Percentiles rank a stretch among this genome's conserved stretches.
These are phyloP conservation scores for Conchocele bisecta DNA, from an alignment of 2,888 invertebrate species.

Conservation along the genomic window DNA sequence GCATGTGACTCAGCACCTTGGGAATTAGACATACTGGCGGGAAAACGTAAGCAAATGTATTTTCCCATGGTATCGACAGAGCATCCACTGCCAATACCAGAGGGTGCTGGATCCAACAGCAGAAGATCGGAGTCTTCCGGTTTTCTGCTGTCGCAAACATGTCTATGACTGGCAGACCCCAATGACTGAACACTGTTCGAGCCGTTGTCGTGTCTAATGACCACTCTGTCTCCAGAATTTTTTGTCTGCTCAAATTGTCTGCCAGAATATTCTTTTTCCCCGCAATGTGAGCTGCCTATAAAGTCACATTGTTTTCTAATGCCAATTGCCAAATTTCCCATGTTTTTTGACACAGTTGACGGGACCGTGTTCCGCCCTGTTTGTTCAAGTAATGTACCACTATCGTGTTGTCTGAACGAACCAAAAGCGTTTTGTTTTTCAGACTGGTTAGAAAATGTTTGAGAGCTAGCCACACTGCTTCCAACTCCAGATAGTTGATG, in stretches of 20 bases:
- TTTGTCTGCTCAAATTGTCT: conserved; percentile 19
- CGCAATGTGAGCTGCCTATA: conserved; percentile 35
- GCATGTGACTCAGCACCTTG: conserved; percentile 10
- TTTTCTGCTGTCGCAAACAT: conserved; percentile 40
- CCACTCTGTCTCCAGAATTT: conserved; percentile 34
- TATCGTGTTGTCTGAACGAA: conserved; percentile 46
- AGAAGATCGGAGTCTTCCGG: conserved; percentile 22
- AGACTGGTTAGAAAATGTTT: conserved; percentile 16
- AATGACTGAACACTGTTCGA: not conserved
- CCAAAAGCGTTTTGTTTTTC: conserved; percentile 22
- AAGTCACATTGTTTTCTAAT: conserved; percentile 17
- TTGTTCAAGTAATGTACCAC: conserved; percentile 44
- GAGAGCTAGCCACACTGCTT: conserved; percentile 30
- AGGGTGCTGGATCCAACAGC: conserved; percentile 28
- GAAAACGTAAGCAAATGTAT: conserved; percentile 42
- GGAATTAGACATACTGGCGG: conserved; percentile 37
- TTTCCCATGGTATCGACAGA: conserved; percentile 36
- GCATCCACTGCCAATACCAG: conserved; percentile 37
- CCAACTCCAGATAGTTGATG: conserved; percentile 52
- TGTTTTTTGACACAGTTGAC: conserved; percentile 23
- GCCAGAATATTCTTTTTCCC: conserved; percentile 27
- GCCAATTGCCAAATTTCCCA: conserved; percentile 42
- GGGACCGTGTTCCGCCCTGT: conserved; percentile 46
- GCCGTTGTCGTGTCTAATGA: conserved; percentile 5
- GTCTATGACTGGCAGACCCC: conserved; percentile 26